Base-by-base conservation (phyloP, 1,140 invertebrate genomes). In the Bombus superbus region DNA sequence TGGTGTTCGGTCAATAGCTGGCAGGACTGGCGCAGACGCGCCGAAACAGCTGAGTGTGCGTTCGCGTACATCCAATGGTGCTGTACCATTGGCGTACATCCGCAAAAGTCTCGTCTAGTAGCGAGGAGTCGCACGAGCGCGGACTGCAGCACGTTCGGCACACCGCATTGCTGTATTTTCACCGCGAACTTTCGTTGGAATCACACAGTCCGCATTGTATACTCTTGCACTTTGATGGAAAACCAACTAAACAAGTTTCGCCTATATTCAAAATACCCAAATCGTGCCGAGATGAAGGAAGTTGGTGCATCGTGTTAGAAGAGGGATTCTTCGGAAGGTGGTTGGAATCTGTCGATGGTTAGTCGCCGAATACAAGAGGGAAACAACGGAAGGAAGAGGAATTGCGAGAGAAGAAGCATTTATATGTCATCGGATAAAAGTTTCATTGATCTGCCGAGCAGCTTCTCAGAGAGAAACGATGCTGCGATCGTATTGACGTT, bases 1-100 rank as follows among this genome's bases (percentile, higher is more conserved):
- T 90, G 88, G 89, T 93, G 93, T 87, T 94, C 94, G 94, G 94
- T 94, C 94, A 94, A 95, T 95, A 95, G 94, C 92, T 94, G 91
- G 93, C 91, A 78, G 86, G 83, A 78, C 91, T 81, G 87, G 94
- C 94, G 94, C 94, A 94, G 94, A 92, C 94, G 94, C 94, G 89
- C 83, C 90, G 81, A 75, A 83, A 91, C 85, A 87, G 85, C 83
- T 78, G 86, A 89, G 87, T 88, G 77, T 91, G 89, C 83, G 89
- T 85, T 66, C 81, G 75, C 71, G 66, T 78, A 85, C 80, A 68
- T 83, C 71, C 57, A 59, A 83, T 22, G 62, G 73, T 78, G 85
- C 57, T 85, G 83, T 80, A 85, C 83, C 66, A 85, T 85, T 85
- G 83, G 83, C 72, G 77, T 85, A 64, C 66, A 77, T 81, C 73